Conservation (phyloP, 2,888 invertebrate species). For the Leptopilina myrica region DNA sequence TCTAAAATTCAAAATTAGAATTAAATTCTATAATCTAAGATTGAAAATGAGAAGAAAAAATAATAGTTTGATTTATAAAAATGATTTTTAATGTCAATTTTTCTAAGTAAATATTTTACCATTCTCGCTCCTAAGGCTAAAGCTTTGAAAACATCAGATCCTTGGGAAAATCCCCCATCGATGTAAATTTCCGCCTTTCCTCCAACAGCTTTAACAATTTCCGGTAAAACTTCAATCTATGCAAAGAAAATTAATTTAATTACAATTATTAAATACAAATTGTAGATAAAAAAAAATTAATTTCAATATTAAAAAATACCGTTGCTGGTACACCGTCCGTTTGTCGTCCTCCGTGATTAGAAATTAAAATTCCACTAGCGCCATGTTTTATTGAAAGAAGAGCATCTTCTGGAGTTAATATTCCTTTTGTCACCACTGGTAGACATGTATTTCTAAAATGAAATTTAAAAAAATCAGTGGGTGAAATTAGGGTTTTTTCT, state of each 20-base stretch:
- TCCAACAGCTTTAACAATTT: slow-evolving; percentile 86
- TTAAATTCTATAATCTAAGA: too few relatives aligned
- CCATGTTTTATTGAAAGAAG: slow-evolving; percentile 85
- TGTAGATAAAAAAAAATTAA: too few relatives aligned
- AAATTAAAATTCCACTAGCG: slow-evolving; percentile 89
- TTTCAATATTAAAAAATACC: slow-evolving; percentile 74
- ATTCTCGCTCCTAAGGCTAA: slow-evolving; percentile 93
- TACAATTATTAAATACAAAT: too few relatives aligned
- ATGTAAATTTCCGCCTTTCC: slow-evolving; percentile 87
- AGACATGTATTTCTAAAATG: slow-evolving; percentile 82
- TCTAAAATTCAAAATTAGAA: too few relatives aligned
- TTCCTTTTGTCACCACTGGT: slow-evolving; percentile 91
- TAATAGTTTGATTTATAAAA: too few relatives aligned
- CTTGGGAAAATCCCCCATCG: slow-evolving; percentile 91
- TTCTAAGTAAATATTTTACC: slow-evolving; percentile 77
- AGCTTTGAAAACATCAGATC: slow-evolving; percentile 94
- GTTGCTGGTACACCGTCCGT: slow-evolving; percentile 90
- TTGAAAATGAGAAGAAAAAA: too few relatives aligned
- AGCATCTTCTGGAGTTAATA: slow-evolving; percentile 92
- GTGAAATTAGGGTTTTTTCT: neutral
- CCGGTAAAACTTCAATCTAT: slow-evolving; percentile 89
- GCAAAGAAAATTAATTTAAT: neutral
- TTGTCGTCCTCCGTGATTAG: slow-evolving; percentile 96
- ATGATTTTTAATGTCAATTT: too few relatives aligned
- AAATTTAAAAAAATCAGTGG: neutral